These are phyloP conservation scores for Oryzias dopingdopingensis DNA, from an alignment of 2,797 vertebrate species.

Conservation along the genomic window DNA sequence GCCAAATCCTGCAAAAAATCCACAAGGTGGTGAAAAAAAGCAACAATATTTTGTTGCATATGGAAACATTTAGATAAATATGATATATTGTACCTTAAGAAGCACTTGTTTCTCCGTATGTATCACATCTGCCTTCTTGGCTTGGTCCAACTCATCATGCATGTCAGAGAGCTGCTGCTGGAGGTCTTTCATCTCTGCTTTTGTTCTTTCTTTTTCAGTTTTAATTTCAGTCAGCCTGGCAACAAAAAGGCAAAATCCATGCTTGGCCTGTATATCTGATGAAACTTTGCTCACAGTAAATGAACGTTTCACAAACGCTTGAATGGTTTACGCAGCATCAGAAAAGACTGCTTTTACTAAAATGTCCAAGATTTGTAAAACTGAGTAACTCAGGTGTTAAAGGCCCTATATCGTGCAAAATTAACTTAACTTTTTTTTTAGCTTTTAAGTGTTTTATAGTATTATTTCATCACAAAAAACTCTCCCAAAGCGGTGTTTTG, in stretches of 20 bases:
- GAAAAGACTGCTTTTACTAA: no score
- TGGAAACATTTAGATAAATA: not conserved
- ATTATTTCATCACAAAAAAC: no score
- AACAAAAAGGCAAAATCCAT: not conserved
- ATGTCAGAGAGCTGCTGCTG: slow-evolving; percentile 97
- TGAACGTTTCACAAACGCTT: no score
- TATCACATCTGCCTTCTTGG: slow-evolving; percentile 77
- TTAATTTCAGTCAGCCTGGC: slow-evolving; percentile 87
- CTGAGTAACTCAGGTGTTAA: no score
- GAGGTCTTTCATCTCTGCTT: slow-evolving; percentile 89
- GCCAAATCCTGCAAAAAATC: slow-evolving; percentile 77
- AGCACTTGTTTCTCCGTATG: slow-evolving; percentile 83
- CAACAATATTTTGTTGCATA: slow-evolving; percentile 4
- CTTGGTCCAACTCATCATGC: slow-evolving; percentile 91
- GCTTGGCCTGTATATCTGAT: not conserved
- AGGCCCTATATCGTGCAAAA: no score
- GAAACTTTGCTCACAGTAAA: not conserved
- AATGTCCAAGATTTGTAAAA: no score
- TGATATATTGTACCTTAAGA: slow-evolving; percentile 80
- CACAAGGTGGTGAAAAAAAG: not conserved
- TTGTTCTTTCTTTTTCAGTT: slow-evolving; percentile 86
- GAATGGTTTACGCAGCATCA: no score
- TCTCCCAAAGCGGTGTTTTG: no score
- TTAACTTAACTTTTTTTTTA: no score
- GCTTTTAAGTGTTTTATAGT: no score